phyloP scores from a whole-genome alignment of 1,140 invertebrate species.

The Eurosta solidaginis region DNA sequence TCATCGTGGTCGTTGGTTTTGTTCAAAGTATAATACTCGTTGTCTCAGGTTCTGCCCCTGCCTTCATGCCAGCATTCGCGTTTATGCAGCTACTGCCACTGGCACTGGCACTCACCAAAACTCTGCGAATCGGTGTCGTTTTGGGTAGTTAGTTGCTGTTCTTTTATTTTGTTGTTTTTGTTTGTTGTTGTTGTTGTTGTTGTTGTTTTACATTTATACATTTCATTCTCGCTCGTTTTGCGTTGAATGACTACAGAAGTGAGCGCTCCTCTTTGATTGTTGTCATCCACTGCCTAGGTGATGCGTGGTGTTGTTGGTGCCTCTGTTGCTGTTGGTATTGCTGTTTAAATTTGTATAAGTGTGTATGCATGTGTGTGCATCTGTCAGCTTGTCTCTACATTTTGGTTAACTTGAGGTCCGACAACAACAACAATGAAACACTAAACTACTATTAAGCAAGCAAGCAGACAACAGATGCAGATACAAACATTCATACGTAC shows the following conservation, averaged over 20 bases:
- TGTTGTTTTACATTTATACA: not conserved
- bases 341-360: not conserved
- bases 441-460: slow-evolving; percentile 5
- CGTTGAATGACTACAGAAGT: not conserved
- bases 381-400: not conserved
- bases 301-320: not conserved
- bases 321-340: not conserved
- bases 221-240: slow-evolving; percentile 25
- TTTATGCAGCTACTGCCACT: not conserved
- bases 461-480: slow-evolving; percentile 11
- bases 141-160: slow-evolving; percentile 6
- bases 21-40: not conserved
- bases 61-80: not conserved
- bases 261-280: not conserved
- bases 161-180: not conserved
- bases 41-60: slow-evolving; percentile 17
- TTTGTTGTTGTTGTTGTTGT: not conserved
- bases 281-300: not conserved
- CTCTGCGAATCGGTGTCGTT: not conserved
- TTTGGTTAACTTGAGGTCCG: not conserved
- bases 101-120: slow-evolving; percentile 2
- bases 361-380: not conserved
- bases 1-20: not conserved
- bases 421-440: slow-evolving; percentile 12
- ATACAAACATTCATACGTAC: no score